Base-by-base conservation (phyloP, 1,140 invertebrate species). In the Eufriesea mexicana region DNA sequence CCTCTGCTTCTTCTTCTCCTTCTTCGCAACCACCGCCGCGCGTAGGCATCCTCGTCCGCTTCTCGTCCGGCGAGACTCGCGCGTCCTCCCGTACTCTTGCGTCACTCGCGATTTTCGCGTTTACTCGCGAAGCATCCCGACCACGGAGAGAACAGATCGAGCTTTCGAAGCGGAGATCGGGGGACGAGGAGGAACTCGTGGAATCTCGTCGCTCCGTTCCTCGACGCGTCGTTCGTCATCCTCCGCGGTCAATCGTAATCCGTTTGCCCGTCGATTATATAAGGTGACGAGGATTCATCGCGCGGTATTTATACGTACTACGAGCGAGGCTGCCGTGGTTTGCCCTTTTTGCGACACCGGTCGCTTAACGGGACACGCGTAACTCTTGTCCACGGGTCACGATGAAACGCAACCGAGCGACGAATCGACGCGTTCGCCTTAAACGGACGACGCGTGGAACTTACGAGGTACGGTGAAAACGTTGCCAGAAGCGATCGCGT, bases 71-170 rank as follows among this genome's bases (percentile, higher is more conserved):
- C 35, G 35, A 35, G 35, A 4, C 45, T 70, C 68, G 12, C 28
- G 28, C 61, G 18, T 5, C 25, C 61, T 71, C 59, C 28, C 67
- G 67, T 51, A 7, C 55, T 78, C 73, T 28, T 59, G 45, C 57
- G 49, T 55, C 77, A 4, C 45, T 70, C 83, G 79, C 86, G 71
- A 66, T 78, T 84, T 84, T 80, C 74, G 68, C 83, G 83, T 84
- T 70, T 70, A 57, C 35, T 85, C 79, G 45, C 71, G 61, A 87
- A 72, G 16, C 55, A 51, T 23, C 45, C 54, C 49, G 59, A 84
- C 57, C 14, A 25, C 2, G 10, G 18, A 8, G 70, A 35, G 49
- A 28, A 54, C 49, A 54, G 23, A 20, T 51, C n/a, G 16, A 49
- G 16, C 45, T 49, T 70, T 47, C 23, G 45, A 28, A 67, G 7